Evolutionary conservation across 2,113 vertebrate genomes (phyloP).

Genomic region (Cephalopterus ornatus): DNA sequence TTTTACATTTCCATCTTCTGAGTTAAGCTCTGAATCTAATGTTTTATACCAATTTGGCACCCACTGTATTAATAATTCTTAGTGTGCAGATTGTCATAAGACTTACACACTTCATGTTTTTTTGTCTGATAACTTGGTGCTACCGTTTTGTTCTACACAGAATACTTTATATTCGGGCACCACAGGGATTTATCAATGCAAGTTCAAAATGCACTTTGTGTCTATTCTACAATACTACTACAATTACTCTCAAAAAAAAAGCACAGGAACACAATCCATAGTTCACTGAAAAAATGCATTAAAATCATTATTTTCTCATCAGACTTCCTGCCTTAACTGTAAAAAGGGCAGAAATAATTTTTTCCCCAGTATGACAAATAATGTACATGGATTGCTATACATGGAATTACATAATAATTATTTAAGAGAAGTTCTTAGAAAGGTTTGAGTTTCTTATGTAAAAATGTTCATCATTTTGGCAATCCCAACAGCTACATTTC

Average conservation of each 20-base stretch:
- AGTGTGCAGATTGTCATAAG: neutral
- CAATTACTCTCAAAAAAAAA: neutral
- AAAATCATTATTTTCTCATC: neutral
- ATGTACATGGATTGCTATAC: neutral
- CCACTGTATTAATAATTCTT: neutral
- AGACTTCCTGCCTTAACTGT: neutral
- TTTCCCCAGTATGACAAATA: neutral
- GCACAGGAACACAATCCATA: neutral
- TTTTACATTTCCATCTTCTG: neutral
- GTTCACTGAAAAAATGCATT: neutral
- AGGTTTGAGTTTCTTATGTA: neutral
- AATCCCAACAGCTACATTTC: neutral
- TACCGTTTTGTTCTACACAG: neutral
- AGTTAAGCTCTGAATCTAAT: neutral
- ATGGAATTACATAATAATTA: neutral
- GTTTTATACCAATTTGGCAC: neutral
- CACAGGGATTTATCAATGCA: neutral
- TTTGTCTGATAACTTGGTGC: neutral
- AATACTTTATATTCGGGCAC: neutral
- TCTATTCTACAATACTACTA: neutral
- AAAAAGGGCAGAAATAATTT: neutral
- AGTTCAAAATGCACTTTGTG: neutral
- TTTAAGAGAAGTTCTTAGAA: neutral
- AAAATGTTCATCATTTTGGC: neutral
- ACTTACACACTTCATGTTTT: neutral